These are phyloP conservation scores for Tapirus indicus DNA, from an alignment of 2,797 vertebrate genomes.

Conservation along the genomic window DNA sequence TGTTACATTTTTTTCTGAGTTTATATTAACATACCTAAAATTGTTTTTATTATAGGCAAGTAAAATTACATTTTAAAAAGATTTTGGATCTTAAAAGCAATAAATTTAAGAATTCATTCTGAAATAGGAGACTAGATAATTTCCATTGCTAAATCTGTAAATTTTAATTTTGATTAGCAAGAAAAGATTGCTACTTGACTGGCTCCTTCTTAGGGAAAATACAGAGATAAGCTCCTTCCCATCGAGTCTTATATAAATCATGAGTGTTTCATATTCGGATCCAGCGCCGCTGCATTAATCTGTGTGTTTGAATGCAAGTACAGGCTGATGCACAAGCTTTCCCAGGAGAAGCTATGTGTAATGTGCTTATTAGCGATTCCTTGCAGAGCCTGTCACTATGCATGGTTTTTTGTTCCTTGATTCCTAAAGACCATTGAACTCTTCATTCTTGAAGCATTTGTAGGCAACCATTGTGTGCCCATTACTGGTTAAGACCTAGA, in stretches of 20 bases:
- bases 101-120: conserved; percentile 16
- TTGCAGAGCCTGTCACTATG: background rate
- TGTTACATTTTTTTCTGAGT: background rate
- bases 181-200: background rate
- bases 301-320: background rate
- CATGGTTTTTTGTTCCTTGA: background rate
- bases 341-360: background rate
- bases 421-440: background rate
- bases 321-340: background rate
- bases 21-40: conserved; percentile 29
- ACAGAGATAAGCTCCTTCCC: conserved; percentile 12
- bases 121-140: conserved; percentile 5
- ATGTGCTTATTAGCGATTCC: background rate
- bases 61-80: conserved; percentile 1
- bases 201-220: conserved; percentile 9
- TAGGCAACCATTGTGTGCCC: background rate
- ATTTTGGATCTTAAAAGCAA: conserved; percentile 20
- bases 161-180: background rate
- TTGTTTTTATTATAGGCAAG: background rate
- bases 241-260: background rate
- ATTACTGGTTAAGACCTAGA: conserved; percentile 26
- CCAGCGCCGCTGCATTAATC: background rate
- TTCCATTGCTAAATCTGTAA: conserved; percentile 24
- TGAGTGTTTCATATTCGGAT: background rate
- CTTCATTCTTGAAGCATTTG: conserved; percentile 16